Percentiles rank a stretch among this genome's conserved stretches.
Evolutionary conservation across 2,888 invertebrate genomes (phyloP).

Genomic region (Mythimna ferrago): DNA sequence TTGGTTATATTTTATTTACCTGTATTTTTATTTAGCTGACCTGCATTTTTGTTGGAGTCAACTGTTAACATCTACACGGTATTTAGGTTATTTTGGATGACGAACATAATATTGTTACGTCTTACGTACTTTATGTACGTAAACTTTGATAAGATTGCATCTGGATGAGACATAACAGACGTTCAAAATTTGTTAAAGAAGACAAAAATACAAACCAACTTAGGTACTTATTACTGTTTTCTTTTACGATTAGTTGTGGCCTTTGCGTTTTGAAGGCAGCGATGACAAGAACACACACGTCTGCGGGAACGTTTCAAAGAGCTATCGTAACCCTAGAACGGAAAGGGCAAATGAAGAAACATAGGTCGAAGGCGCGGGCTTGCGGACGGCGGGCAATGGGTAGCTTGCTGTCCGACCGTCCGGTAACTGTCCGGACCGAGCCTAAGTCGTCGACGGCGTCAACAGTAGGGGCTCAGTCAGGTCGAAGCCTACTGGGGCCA

Average conservation of each 20-base stretch:
- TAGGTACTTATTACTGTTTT: slow-evolving; percentile 5
- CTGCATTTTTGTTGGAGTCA: slow-evolving; percentile 11
- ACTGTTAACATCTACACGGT: slow-evolving; percentile 6
- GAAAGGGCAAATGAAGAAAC: too few relatives aligned
- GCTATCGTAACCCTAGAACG: too few relatives aligned
- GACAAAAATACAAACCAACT: slow-evolving; percentile 1
- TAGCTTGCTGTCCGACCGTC: too few relatives aligned
- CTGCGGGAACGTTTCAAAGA: too few relatives aligned
- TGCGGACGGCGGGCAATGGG: too few relatives aligned
- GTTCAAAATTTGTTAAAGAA: slow-evolving; percentile 11
- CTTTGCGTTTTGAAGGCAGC: slow-evolving; percentile 42
- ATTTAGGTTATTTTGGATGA: slow-evolving; percentile 26
- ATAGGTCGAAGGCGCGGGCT: too few relatives aligned
- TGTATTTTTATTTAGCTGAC: neutral
- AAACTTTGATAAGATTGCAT: slow-evolving; percentile 12
- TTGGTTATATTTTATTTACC: neutral
- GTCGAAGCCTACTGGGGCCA: too few relatives aligned
- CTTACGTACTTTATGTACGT: neutral
- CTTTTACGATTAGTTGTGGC: slow-evolving; percentile 17
- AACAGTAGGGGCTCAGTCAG: too few relatives aligned
- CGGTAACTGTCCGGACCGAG: too few relatives aligned
- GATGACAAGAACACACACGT: neutral
- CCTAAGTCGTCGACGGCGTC: too few relatives aligned
- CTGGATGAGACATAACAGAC: slow-evolving; percentile 8
- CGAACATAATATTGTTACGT: neutral